These are phyloP conservation scores for Mobula hypostoma DNA, from an alignment of 2,113 vertebrate species.

Conservation along the genomic window DNA sequence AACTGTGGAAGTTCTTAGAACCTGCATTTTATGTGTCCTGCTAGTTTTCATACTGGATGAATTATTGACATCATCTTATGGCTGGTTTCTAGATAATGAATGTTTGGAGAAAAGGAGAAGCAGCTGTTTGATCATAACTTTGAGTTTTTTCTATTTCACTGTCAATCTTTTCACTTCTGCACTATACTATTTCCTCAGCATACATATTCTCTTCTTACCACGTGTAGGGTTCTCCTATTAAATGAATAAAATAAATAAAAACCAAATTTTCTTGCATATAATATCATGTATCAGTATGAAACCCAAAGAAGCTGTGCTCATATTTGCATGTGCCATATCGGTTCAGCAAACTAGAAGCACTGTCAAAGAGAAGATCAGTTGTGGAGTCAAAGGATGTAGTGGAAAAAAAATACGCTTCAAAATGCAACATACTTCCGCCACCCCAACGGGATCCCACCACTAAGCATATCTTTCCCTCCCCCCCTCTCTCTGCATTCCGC, in stretches of 20 bases:
- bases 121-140: neutral
- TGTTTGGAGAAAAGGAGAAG: neutral
- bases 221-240: neutral
- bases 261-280: neutral
- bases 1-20: no score
- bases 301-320: neutral
- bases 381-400: neutral
- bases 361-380: neutral
- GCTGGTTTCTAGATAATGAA: neutral
- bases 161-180: neutral
- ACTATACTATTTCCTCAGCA: neutral
- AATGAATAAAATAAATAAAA: neutral
- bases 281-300: neutral
- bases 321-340: neutral
- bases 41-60: neutral
- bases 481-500: no score
- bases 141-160: neutral
- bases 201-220: neutral
- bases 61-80: neutral
- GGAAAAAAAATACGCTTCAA: neutral
- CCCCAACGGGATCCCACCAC: no score
- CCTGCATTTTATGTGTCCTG: neutral
- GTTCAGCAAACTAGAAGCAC: neutral
- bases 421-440: neutral
- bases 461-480: no score